Evolutionary conservation across 2,113 vertebrate species (phyloP).

Genomic region (Cynocephalus volans): DNA sequence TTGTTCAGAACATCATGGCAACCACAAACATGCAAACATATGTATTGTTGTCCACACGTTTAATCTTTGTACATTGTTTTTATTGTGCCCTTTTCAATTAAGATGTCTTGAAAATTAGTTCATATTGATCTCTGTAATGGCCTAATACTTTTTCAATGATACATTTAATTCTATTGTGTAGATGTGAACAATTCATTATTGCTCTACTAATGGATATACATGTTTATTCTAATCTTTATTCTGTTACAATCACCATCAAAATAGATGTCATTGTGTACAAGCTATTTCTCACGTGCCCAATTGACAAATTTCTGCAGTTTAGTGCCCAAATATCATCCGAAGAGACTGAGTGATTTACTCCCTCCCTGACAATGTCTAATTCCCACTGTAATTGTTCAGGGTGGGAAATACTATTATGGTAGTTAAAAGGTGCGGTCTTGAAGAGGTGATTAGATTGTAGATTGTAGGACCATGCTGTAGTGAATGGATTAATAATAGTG

Average conservation of each 20-base stretch:
- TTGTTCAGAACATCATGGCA: background rate
- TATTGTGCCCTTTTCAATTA: background rate
- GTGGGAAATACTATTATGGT: no score
- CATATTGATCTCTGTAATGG: background rate
- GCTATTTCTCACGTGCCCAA: background rate
- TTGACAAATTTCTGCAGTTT: background rate
- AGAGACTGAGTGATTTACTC: background rate
- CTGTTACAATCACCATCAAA: background rate
- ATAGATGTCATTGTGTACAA: background rate
- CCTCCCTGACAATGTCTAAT: background rate
- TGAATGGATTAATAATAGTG: no score
- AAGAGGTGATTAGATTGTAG: no score
- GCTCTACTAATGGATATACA: background rate
- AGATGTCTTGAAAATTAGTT: background rate
- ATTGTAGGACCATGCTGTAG: no score
- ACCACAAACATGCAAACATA: background rate
- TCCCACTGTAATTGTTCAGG: no score
- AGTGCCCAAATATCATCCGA: background rate
- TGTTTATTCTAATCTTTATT: background rate
- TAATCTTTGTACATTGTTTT: background rate
- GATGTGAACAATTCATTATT: background rate
- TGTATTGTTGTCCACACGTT: background rate
- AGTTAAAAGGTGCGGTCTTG: no score
- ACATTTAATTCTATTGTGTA: background rate
- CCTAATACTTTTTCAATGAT: background rate